A percentile compares a stretch with the other conserved stretches of the same genome.
These are phyloP conservation scores for Unio pictorum DNA, from an alignment of 2,888 invertebrate species.

Conservation along the genomic window DNA sequence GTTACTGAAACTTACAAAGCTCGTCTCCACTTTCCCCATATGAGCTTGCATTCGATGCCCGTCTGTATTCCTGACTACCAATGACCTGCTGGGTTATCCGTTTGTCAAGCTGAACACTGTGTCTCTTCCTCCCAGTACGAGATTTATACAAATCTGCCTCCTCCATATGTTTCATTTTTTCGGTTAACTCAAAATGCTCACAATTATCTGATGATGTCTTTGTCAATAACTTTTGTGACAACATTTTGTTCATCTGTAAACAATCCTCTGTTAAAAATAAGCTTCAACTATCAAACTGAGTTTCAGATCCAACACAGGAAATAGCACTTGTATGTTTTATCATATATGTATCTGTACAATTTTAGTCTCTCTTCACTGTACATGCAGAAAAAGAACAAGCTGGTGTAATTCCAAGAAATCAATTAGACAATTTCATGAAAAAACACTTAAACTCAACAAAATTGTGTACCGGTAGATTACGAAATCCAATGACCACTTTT, in stretches of 20 bases:
- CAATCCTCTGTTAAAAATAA: too few relatives aligned
- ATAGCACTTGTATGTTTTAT: too few relatives aligned
- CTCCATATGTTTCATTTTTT: conserved; percentile 57
- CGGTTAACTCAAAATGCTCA: conserved; percentile 54
- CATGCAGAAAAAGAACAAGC: too few relatives aligned
- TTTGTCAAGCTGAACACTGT: conserved; percentile 64
- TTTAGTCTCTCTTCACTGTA: too few relatives aligned
- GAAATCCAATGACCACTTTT: too few relatives aligned
- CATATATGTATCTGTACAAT: too few relatives aligned
- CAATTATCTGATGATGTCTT: conserved; percentile 47
- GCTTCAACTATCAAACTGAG: too few relatives aligned
- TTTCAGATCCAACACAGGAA: too few relatives aligned
- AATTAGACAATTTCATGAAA: too few relatives aligned
- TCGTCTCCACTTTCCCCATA: conserved; percentile 54
- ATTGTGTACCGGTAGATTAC: too few relatives aligned
- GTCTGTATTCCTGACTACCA: conserved; percentile 40
- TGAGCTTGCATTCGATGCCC: conserved; percentile 61
- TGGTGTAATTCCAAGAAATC: too few relatives aligned
- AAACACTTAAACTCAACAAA: too few relatives aligned
- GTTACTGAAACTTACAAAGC: conserved; percentile 54
- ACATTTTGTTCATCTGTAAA: conserved; percentile 12
- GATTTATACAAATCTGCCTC: conserved; percentile 58
- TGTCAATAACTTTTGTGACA: conserved; percentile 32
- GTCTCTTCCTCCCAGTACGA: conserved; percentile 55
- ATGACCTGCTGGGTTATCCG: conserved; percentile 53